These are phyloP conservation scores for Dicentrarchus labrax DNA, from an alignment of 2,113 vertebrate species.

Conservation along the genomic window DNA sequence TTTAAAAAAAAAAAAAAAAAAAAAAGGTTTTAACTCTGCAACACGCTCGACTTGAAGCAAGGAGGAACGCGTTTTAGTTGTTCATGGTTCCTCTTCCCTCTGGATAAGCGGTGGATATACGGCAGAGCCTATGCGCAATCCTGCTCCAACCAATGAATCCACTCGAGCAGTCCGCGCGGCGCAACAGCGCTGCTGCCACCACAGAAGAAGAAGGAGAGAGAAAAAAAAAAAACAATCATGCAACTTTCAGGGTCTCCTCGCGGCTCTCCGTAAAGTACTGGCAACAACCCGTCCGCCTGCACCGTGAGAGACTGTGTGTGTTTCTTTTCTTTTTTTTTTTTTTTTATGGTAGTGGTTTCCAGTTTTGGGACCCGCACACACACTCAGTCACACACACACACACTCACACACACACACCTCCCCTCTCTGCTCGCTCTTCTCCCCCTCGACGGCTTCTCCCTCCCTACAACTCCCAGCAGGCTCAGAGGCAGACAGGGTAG, in stretches of 20 bases:
- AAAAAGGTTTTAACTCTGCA: background rate
- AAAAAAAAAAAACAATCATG: conserved; percentile 18
- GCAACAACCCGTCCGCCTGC: background rate
- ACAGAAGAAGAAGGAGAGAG: conserved; percentile 17
- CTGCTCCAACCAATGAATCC: conserved; percentile 57
- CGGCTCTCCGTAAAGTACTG: conserved; percentile 9
- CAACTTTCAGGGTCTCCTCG: conserved; percentile 56
- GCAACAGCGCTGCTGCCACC: conserved; percentile 53
- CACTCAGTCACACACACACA: background rate
- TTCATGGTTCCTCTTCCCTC: conserved; percentile 60
- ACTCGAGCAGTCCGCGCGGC: conserved; percentile 41
- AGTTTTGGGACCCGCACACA: conserved; percentile 39
- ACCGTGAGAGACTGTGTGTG: background rate
- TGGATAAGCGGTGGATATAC: conserved; percentile 33
- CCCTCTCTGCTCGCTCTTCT: conserved; percentile 37
- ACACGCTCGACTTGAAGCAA: too few relatives aligned
- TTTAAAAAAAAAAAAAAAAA: background rate
- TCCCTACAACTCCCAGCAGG: conserved; percentile 60
- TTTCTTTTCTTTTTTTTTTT: too few relatives aligned
- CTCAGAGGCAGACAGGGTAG: conserved; percentile 66
- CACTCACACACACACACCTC: background rate
- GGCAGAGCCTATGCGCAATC: conserved; percentile 68
- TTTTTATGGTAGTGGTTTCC: conserved; percentile 32
- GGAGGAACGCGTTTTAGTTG: conserved; percentile 28
- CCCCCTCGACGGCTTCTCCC: conserved; percentile 59